Conservation (phyloP, 2,113 vertebrate species). For the Syngnathoides biaculeatus region DNA sequence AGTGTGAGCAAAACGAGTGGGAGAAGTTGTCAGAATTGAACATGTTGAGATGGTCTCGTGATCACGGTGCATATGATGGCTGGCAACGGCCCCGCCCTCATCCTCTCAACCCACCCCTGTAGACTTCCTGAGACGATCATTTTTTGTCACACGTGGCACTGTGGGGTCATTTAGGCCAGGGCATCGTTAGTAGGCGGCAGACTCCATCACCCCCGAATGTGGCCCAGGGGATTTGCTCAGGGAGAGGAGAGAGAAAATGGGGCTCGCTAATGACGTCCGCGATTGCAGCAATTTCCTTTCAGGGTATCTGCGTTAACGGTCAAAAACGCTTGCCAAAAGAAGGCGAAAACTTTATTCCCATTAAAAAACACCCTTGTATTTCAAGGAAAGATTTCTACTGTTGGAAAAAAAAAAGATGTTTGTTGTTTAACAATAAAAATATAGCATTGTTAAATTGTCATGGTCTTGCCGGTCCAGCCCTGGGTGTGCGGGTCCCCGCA, state of each 20-base stretch:
- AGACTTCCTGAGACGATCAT: constrained; percentile 36
- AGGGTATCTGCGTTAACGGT: background rate
- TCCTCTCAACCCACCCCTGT: background rate
- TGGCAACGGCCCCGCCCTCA: constrained; percentile 3
- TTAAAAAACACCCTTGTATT: too few species aligned
- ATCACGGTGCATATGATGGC: background rate
- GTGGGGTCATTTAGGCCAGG: constrained; percentile 68
- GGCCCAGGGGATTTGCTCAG: constrained; percentile 52
- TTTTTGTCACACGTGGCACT: constrained; percentile 27
- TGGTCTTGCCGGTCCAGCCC: too few species aligned
- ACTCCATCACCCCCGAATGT: constrained; percentile 67
- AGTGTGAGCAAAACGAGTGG: constrained; percentile 46
- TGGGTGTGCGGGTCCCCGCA: too few species aligned
- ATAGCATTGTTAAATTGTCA: too few species aligned
- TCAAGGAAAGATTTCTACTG: too few species aligned
- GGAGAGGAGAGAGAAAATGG: constrained; percentile 61
- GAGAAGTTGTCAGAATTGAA: constrained; percentile 31
- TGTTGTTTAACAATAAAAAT: too few species aligned
- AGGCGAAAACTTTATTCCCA: too few species aligned
- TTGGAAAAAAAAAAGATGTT: too few species aligned
- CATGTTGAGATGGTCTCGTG: constrained; percentile 4
- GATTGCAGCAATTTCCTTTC: background rate
- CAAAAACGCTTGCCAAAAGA: background rate
- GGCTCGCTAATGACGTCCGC: constrained; percentile 71
- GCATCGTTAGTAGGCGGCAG: constrained; percentile 63